Percentiles rank a stretch among this genome's conserved stretches.
Evolutionary conservation across 2,888 invertebrate genomes (phyloP).

Genomic region (Vannuccia rotundouncinata): DNA sequence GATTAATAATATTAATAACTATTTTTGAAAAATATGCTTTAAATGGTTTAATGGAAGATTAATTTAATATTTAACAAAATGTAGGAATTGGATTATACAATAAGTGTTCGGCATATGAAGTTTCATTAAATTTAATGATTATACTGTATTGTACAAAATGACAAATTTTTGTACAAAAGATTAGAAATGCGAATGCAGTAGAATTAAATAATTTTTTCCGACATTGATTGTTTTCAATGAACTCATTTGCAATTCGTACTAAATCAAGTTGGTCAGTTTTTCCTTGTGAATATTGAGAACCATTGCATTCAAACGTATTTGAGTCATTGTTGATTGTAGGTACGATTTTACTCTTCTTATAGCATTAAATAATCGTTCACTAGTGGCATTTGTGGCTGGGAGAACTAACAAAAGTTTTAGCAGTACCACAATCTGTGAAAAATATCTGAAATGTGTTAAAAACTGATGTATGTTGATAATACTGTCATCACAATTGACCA

Average conservation of each 20-base stretch:
- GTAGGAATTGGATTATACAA: neutral
- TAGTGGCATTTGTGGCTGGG: conserved; percentile 6
- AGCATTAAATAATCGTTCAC: conserved; percentile 2
- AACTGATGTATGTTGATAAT: neutral
- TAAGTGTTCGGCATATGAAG: neutral
- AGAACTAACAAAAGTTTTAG: conserved; percentile 16
- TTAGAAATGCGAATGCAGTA: neutral
- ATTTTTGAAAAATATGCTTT: neutral
- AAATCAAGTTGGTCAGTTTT: conserved; percentile 7
- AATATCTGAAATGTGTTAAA: neutral
- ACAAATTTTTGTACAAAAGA: neutral
- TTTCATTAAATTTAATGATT: neutral
- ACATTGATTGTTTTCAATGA: conserved; percentile 15
- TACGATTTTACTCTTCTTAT: conserved; percentile 5
- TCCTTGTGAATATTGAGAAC: conserved; percentile 10
- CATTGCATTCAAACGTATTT: neutral
- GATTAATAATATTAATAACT: neutral
- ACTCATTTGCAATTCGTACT: conserved; percentile 19
- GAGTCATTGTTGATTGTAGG: conserved; percentile 16
- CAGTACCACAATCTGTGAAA: conserved; percentile 20
- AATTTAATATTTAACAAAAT: neutral
- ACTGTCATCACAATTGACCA: conserved; percentile 11
- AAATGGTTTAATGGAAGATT: conserved; percentile 24
- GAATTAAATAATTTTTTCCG: neutral
- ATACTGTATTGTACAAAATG: neutral